Evolutionary conservation across 37 sponge, comb jelly and placozoan species (phyloP).

Genomic region (Trichoplax adhaerens): DNA sequence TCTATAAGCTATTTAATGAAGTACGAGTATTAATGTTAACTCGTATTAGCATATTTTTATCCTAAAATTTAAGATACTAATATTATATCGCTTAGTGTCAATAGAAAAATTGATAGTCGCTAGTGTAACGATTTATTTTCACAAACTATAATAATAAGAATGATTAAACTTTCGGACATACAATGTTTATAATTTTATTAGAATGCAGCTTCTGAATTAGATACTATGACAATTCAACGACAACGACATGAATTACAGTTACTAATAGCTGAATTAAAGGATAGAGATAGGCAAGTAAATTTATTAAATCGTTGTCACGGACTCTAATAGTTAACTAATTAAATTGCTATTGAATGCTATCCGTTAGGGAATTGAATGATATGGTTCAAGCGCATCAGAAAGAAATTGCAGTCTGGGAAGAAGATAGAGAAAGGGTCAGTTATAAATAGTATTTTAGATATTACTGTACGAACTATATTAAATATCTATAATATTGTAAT

Average conservation of each 20-base stretch:
- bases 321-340: background rate
- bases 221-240: conserved; percentile 4
- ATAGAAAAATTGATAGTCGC: too few species aligned
- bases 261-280: conserved; percentile 10
- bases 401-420: conserved; percentile 6
- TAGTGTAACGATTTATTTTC: too few species aligned
- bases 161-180: too few species aligned
- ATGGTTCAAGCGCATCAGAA: conserved; percentile 11
- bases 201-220: background rate
- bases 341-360: background rate
- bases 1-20: too few species aligned
- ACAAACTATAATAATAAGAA: too few species aligned
- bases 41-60: too few species aligned
- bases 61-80: too few species aligned
- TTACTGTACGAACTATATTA: background rate
- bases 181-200: too few species aligned
- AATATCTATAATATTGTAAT: background rate
- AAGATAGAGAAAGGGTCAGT: conserved; percentile 7
- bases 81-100: too few species aligned
- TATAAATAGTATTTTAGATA: background rate
- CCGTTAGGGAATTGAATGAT: conserved; percentile 14
- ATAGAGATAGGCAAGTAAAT: conserved; percentile 16
- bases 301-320: background rate
- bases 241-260: conserved; percentile 20
- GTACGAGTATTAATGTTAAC: too few species aligned